Conservation (phyloP, 1,140 invertebrate genomes). For the Rhopalosiphum maidis region DNA sequence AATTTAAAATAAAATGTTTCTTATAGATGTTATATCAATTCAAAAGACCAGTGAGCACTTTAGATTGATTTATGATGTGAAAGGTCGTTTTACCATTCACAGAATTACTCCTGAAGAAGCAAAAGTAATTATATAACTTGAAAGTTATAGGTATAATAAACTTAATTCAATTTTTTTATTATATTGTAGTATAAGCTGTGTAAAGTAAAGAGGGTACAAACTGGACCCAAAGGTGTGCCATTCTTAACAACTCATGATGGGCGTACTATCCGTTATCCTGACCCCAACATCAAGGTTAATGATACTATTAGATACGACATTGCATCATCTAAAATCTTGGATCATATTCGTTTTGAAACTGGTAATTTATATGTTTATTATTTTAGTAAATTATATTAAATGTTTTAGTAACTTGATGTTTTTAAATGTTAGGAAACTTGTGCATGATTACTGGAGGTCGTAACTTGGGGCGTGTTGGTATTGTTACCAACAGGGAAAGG, state of each 20-base stretch:
- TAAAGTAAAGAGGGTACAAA: slow-evolving; percentile 88
- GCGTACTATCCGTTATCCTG: slow-evolving; percentile 97
- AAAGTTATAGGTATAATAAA: not conserved
- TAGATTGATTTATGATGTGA: slow-evolving; percentile 97
- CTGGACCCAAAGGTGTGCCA: slow-evolving; percentile 94
- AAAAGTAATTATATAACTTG: slow-evolving; percentile 70
- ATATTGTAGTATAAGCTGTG: slow-evolving; percentile 93
- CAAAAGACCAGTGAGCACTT: slow-evolving; percentile 98
- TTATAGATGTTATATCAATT: slow-evolving; percentile 95
- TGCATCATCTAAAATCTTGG: slow-evolving; percentile 91
- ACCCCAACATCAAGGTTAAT: slow-evolving; percentile 95
- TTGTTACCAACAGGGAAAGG: slow-evolving; percentile 94
- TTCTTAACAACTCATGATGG: slow-evolving; percentile 97
- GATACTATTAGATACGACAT: slow-evolving; percentile 98
- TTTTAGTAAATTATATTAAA: not conserved
- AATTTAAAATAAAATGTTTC: not conserved
- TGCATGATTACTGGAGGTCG: slow-evolving; percentile 99
- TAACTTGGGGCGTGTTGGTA: slow-evolving; percentile 99
- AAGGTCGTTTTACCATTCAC: slow-evolving; percentile 97
- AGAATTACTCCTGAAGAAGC: slow-evolving; percentile 96
- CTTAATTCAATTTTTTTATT: not conserved
- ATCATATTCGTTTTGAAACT: slow-evolving; percentile 98
- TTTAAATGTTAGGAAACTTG: slow-evolving; percentile 76
- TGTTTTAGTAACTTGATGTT: not conserved
- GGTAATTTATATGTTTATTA: slow-evolving; percentile 67